Conservation (phyloP, 1,140 invertebrate species). For the Aphelinus certus region DNA sequence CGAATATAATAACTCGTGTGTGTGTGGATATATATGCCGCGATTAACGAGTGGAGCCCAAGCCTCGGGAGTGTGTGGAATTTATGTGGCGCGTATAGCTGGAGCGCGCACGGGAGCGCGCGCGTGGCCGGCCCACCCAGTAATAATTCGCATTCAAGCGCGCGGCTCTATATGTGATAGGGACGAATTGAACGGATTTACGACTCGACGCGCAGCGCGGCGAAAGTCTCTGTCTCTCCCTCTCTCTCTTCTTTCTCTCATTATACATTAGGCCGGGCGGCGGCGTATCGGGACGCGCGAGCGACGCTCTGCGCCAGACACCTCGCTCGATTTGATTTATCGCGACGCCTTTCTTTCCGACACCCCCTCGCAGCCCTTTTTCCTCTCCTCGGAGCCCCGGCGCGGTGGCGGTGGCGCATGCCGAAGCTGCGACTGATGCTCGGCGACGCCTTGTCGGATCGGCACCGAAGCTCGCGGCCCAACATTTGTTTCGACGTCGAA, state of each 20-base stretch:
- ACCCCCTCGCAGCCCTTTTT: slow-evolving; percentile 32
- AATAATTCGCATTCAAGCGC: slow-evolving; percentile 59
- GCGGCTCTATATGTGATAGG: slow-evolving; percentile 46
- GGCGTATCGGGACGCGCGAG: neutral
- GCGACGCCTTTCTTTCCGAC: slow-evolving; percentile 14
- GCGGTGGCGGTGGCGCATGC: neutral
- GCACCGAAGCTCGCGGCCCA: too few species aligned
- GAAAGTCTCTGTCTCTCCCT: neutral
- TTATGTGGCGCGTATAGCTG: slow-evolving; percentile 47
- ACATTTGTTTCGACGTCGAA: too few species aligned
- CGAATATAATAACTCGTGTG: neutral
- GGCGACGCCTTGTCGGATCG: slow-evolving; percentile 4
- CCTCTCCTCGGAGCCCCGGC: neutral
- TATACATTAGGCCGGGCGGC: slow-evolving; percentile 16
- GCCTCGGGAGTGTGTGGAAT: slow-evolving; percentile 41
- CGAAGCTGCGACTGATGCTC: slow-evolving; percentile 12
- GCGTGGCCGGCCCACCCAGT: slow-evolving; percentile 49
- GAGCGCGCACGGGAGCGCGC: too few species aligned
- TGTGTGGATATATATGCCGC: neutral
- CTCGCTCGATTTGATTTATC: slow-evolving; percentile 44
- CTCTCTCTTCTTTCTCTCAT: slow-evolving; percentile 27
- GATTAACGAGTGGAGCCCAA: neutral
- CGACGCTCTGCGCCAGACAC: slow-evolving; percentile 27
- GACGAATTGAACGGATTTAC: slow-evolving; percentile 61
- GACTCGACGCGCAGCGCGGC: slow-evolving; percentile 52